Evolutionary conservation across 2,797 vertebrate species (phyloP), one percentile per base, ranked within the genome.

Genomic region (Erpetoichthys calabaricus): DNA sequence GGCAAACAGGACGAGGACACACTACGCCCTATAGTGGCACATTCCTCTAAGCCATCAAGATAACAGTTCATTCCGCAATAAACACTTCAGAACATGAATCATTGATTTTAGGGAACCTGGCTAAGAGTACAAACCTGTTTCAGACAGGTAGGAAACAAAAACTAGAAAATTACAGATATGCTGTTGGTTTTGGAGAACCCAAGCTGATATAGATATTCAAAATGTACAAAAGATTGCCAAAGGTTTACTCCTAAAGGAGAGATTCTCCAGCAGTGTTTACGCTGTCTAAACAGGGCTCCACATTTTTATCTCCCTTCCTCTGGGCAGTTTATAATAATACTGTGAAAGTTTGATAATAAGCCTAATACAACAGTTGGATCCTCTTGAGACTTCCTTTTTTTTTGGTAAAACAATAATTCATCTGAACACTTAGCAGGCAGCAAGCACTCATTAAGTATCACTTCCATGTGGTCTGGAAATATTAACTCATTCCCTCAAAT

Each of bases 311-410:
- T 25, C 44, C 25, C 54, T 54, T 59, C 58, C 51, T 54, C 45
- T 54, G 41, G 8, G 51, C 51, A 45, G 7, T 46, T 45, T 59
- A 53, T 53, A 59, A 54, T 59, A 53, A 59, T 53, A 59, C 41
- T 59, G 52, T 59, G 45, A 7, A 9, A 41, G 54, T 59, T 53
- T 59, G 58, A 59, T 59, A 59, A 54, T 59, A 42, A 53, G 51
- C 58, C 58, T 59, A 54, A 59, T 54, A 51, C 44, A 59, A 54
- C 51, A 59, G 53, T 42, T 9, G 44, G 44, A 54, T 9, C n/a
- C 58, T 46, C 58, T 42, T 8, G 58, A 52, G 58, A 59, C 58
- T 54, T 59, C 58, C 45, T 47, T 59, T 59, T 25, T 25, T 59
- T 59, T 5, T 41, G 58, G 54, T 45, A 51, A 47, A 59, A 54